Conservation (phyloP, 2,888 invertebrate species). For the Carpatolechia fugitivella region DNA sequence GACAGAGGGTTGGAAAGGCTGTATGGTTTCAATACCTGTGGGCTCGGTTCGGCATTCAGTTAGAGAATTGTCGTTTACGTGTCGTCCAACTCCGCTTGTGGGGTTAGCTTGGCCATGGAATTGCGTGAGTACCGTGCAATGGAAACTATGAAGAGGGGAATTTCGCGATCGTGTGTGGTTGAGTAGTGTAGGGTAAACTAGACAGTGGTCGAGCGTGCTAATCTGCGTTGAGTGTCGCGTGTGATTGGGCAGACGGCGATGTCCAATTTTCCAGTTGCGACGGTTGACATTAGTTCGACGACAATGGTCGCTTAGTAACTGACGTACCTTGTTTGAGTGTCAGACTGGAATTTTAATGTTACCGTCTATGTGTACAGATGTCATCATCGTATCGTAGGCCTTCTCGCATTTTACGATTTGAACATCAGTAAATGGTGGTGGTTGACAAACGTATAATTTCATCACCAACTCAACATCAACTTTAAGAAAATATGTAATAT, state of each 20-base stretch:
- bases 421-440: too few species aligned
- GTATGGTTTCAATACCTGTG: slow-evolving; percentile 54
- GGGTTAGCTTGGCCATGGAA: slow-evolving; percentile 32
- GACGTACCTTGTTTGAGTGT: slow-evolving; percentile 37
- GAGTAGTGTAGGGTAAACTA: slow-evolving; percentile 46
- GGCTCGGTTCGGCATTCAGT: slow-evolving; percentile 38
- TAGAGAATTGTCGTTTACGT: slow-evolving; percentile 40
- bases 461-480: too few species aligned
- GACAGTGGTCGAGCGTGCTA: slow-evolving; percentile 68
- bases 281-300: slow-evolving; percentile 45
- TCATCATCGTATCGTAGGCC: background rate
- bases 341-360: slow-evolving; percentile 35
- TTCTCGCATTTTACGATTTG: background rate
- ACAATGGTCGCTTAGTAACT: slow-evolving; percentile 60
- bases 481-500: too few species aligned
- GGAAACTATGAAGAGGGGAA: slow-evolving; percentile 56
- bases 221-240: slow-evolving; percentile 76
- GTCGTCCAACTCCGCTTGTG: slow-evolving; percentile 52
- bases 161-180: slow-evolving; percentile 45
- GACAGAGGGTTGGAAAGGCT: slow-evolving; percentile 59
- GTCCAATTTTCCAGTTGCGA: slow-evolving; percentile 76
- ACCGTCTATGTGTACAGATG: background rate
- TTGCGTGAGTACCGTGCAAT: slow-evolving; percentile 52
- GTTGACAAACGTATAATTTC: too few species aligned
- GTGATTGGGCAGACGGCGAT: slow-evolving; percentile 73